Evolutionary conservation across 1,140 invertebrate genomes (phyloP).

Genomic region (Calliopsis andreniformis): DNA sequence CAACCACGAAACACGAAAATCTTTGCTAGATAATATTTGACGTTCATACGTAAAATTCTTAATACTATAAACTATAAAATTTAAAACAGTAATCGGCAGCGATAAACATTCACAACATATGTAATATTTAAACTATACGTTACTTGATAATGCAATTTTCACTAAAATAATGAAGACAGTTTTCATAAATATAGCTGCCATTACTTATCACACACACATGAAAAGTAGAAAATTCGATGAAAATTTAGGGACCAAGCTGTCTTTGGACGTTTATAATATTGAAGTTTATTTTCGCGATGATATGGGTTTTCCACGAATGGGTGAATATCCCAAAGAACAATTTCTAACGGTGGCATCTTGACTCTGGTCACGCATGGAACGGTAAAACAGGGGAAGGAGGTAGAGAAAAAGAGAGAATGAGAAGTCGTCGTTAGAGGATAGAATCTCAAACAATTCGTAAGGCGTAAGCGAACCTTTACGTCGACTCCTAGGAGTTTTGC

Average conservation of each 20-base stretch:
- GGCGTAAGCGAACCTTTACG: conserved; percentile 66
- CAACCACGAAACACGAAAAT: too few relatives aligned
- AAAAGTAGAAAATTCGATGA: too few relatives aligned
- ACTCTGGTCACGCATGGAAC: conserved; percentile 71
- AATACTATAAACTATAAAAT: too few relatives aligned
- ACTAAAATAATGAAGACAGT: too few relatives aligned
- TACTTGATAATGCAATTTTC: too few relatives aligned
- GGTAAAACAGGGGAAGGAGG: neutral
- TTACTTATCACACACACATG: too few relatives aligned
- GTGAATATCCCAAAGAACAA: conserved; percentile 53
- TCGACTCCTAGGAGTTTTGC: neutral
- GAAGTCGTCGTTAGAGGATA: conserved; percentile 68
- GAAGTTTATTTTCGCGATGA: conserved; percentile 60
- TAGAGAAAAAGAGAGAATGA: neutral
- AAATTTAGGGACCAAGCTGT: conserved; percentile 1
- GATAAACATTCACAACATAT: too few relatives aligned
- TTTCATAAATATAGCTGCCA: too few relatives aligned
- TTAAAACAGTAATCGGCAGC: too few relatives aligned
- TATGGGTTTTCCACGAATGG: conserved; percentile 61
- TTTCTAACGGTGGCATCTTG: conserved; percentile 69
- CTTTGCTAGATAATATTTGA: too few relatives aligned
- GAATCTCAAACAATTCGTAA: conserved; percentile 70
- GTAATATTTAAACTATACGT: too few relatives aligned
- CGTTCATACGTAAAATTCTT: too few relatives aligned
- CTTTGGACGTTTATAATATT: conserved; percentile 51